Base-by-base conservation (phyloP, 2,113 vertebrate genomes). In the Myiozetetes cayanensis region DNA sequence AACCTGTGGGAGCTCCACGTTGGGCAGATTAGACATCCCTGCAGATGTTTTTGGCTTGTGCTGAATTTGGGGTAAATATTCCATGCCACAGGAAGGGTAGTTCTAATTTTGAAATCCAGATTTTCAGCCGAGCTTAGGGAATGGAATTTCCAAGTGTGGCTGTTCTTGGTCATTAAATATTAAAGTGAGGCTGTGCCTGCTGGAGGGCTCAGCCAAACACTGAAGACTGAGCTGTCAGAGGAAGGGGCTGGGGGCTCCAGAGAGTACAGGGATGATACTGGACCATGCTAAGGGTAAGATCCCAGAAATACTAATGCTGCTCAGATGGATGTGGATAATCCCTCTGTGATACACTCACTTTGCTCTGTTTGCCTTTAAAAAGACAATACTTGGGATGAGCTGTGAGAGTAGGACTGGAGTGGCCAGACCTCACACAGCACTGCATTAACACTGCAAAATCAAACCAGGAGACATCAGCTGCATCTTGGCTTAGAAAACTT, bases 1-100 rank as follows among this genome's bases (percentile, higher is more conserved):
- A 14, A 65, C 44, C 30, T 0, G 0, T 28, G 75, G 35, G n/a
- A 3, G 8, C 30, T 84, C 33, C 1, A 0, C 0, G 0, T 52
- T 23, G 14, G 14, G 47, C 74, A 75, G 49, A 9, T 39, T 44
- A 56, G 41, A 28, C 44, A 33, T 2, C 22, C 9, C 53, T 56
- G 76, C 4, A 3, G 52, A 35, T 12, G 10, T 27, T 71, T 74
- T 65, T 56, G 28, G 18, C 13, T 1, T 18, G 7, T 71, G 80
- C 30, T 72, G 70, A 28, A 19, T 79, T 82, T 84, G 53, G 66
- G 80, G 31, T 80, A 35, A 91, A 80, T 67, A 59, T 53, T 86
- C 41, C 49, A 24, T 84, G 61, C 33, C 61, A n/a, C 41, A 39
- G 30, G 72, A 88, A 17, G 12, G 23, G 25, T 14, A 63, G 39